Percentiles rank a stretch among this genome's conserved stretches.
Conservation (phyloP, 2,888 invertebrate genomes). For the Ommatoiulus sabulosus region DNA sequence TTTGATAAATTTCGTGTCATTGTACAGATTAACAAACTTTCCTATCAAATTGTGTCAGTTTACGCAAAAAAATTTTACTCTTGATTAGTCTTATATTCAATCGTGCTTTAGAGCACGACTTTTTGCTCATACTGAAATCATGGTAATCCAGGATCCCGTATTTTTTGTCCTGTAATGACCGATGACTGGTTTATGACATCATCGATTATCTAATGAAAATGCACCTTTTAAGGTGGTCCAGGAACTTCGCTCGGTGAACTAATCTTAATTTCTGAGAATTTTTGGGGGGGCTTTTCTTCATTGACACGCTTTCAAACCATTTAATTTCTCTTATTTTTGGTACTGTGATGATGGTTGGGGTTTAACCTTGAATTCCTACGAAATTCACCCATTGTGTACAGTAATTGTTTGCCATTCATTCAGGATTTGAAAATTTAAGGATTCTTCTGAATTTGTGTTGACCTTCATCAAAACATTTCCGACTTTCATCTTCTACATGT, state of each 20-base stretch:
- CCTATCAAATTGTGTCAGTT: neutral
- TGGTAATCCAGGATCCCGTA: neutral
- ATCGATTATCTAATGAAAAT: neutral
- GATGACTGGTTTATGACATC: neutral
- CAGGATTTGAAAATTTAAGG: neutral
- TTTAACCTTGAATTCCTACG: neutral
- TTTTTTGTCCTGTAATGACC: neutral
- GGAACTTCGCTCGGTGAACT: neutral
- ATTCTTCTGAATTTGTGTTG: no score
- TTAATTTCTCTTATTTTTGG: neutral
- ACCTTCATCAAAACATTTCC: no score
- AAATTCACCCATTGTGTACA: neutral
- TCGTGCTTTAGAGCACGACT: no score
- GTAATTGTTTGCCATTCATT: no score
- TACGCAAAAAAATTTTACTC: neutral
- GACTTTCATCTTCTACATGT: no score
- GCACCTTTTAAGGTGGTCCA: neutral
- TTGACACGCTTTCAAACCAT: constrained; percentile 7
- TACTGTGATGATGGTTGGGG: neutral
- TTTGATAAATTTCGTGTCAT: neutral
- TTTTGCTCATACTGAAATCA: neutral
- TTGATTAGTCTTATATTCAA: neutral
- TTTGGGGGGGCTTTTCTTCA: neutral
- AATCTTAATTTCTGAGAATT: neutral
- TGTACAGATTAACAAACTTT: neutral